These are phyloP conservation scores for Scortum barcoo DNA, from an alignment of 2,113 vertebrate genomes.

Conservation along the genomic window DNA sequence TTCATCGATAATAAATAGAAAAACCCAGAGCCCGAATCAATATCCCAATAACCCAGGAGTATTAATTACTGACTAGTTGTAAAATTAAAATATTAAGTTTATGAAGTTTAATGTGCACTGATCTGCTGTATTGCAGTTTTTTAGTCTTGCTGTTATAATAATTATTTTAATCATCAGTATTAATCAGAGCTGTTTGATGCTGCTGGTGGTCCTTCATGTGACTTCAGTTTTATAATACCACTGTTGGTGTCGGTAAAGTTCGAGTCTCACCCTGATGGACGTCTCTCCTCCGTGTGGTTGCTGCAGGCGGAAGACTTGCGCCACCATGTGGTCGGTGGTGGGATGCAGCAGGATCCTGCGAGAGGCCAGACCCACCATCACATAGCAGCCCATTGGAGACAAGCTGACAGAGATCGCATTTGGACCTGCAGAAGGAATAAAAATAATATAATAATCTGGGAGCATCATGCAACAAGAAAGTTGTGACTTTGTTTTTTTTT, in stretches of 20 bases:
- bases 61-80: too few relatives aligned
- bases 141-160: too few relatives aligned
- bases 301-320: conserved; percentile 98
- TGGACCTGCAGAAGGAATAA: conserved; percentile 85
- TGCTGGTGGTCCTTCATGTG: neutral
- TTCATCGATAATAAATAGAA: too few relatives aligned
- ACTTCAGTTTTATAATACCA: neutral
- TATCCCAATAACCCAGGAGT: too few relatives aligned
- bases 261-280: conserved; percentile 93
- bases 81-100: too few relatives aligned
- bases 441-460: neutral
- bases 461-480: neutral
- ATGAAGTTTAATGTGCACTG: too few relatives aligned
- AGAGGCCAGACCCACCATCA: conserved; percentile 98
- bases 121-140: too few relatives aligned
- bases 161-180: too few relatives aligned
- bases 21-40: too few relatives aligned
- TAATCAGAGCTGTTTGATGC: too few relatives aligned
- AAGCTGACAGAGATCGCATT: conserved; percentile 98
- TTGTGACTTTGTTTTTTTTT: too few relatives aligned
- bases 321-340: conserved; percentile 99
- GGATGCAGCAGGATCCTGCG: conserved; percentile 96
- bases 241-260: neutral
- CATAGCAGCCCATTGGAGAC: conserved; percentile 97
- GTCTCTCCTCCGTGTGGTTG: conserved; percentile 98